A percentile compares a stretch with the other conserved stretches of the same genome.
Evolutionary conservation across 53 echinoderm and acorn worm species (phyloP).

Genomic region (Echinometra lucunter): DNA sequence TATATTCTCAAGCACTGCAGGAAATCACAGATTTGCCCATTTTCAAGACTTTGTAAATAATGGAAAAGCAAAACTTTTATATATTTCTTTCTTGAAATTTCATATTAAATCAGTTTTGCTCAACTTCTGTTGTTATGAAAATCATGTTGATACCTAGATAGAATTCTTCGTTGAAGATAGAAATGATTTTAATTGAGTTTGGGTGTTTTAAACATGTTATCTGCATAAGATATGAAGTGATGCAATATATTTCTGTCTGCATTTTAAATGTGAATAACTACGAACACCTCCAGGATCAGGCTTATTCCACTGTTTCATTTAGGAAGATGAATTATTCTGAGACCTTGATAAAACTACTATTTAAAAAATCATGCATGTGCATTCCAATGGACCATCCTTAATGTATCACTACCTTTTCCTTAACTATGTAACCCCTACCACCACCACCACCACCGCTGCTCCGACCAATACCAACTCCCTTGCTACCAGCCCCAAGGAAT

Average conservation of each 20-base stretch:
- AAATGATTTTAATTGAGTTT: background rate
- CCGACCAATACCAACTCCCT: background rate
- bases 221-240: background rate
- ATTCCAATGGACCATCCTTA: too few relatives aligned
- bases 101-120: too few relatives aligned
- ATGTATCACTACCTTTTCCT: background rate
- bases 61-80: too few relatives aligned
- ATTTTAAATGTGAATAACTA: too few relatives aligned
- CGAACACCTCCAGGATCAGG: too few relatives aligned
- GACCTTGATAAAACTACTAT: too few relatives aligned
- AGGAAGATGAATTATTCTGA: too few relatives aligned
- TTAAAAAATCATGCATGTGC: too few relatives aligned
- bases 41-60: background rate
- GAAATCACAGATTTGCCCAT: background rate
- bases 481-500: background rate
- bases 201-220: background rate
- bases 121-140: background rate
- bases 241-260: too few relatives aligned
- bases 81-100: too few relatives aligned
- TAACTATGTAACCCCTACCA: background rate
- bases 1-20: background rate
- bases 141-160: background rate
- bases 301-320: too few relatives aligned
- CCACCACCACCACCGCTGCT: background rate
- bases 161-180: background rate